Percentiles rank a stretch among this genome's conserved stretches.
These are phyloP conservation scores for Epinotia bilunana DNA, from an alignment of 2,888 invertebrate genomes.

Conservation along the genomic window DNA sequence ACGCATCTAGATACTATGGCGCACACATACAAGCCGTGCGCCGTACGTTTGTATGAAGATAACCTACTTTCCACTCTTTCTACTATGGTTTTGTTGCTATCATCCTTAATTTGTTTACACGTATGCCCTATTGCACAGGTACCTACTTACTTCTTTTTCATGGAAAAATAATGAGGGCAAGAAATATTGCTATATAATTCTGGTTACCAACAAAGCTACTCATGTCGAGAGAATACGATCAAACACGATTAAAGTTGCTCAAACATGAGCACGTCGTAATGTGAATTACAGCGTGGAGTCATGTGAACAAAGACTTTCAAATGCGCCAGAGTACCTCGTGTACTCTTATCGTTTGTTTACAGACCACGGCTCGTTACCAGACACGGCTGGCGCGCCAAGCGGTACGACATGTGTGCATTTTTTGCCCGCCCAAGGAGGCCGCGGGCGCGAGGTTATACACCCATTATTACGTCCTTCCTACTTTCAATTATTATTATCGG, in stretches of 20 bases:
- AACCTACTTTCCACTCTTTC: too few species aligned
- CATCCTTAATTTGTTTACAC: not conserved
- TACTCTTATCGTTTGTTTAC: constrained; percentile 70
- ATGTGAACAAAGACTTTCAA: constrained; percentile 67
- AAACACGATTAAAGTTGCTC: constrained; percentile 62
- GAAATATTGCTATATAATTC: not conserved
- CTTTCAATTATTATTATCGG: constrained; percentile 85
- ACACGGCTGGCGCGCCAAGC: constrained; percentile 63
- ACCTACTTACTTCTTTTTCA: not conserved
- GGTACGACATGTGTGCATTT: constrained; percentile 81
- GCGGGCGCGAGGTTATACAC: constrained; percentile 85
- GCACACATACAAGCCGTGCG: too few species aligned
- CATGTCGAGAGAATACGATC: constrained; percentile 53
- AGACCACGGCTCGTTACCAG: constrained; percentile 62
- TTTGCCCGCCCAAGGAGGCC: constrained; percentile 85
- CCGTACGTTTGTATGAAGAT: too few species aligned
- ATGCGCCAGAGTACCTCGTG: constrained; percentile 55
- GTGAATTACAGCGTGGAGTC: constrained; percentile 59
- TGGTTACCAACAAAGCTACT: not conserved
- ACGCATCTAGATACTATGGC: too few species aligned
- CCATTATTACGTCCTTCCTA: constrained; percentile 85
- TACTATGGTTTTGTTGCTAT: too few species aligned
- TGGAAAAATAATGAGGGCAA: not conserved
- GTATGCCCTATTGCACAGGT: not conserved
- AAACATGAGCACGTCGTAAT: constrained; percentile 62